phyloP scores from a whole-genome alignment of 2,113 vertebrate genomes.

The Xenopus laevis region DNA sequence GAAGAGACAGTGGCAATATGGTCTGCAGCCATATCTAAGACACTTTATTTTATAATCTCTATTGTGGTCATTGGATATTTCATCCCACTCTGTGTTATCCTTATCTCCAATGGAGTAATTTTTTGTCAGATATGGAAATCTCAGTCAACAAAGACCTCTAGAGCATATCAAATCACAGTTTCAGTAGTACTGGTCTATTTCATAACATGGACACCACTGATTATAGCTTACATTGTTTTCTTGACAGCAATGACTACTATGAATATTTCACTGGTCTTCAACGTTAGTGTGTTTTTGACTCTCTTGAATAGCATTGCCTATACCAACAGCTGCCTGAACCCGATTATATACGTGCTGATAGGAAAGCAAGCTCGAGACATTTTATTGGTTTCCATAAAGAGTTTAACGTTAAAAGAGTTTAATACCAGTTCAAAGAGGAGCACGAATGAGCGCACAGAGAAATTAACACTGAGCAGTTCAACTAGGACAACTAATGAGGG shows the following conservation, averaged over 20 bases:
- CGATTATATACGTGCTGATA: constrained; percentile 2
- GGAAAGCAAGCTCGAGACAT: background rate
- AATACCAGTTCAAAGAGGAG: background rate
- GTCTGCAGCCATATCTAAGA: too few species aligned
- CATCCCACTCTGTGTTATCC: constrained; percentile 2
- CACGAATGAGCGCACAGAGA: too few species aligned
- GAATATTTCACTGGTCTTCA: background rate
- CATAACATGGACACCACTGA: background rate
- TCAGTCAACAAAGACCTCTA: background rate
- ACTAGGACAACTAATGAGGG: too few species aligned
- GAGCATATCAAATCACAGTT: background rate
- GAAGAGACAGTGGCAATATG: too few species aligned
- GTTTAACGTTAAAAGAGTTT: background rate
- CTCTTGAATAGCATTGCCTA: background rate
- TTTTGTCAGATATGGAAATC: background rate
- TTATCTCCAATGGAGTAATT: background rate
- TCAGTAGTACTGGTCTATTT: background rate
- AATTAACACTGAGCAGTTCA: too few species aligned
- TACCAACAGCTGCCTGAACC: background rate
- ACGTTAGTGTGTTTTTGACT: background rate
- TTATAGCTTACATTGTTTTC: background rate
- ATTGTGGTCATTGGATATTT: constrained; percentile 5
- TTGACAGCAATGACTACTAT: background rate
- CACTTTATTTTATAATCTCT: background rate
- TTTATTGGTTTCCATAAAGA: background rate